phyloP scores from a whole-genome alignment of 2,888 invertebrate genomes.

The Glaucopsyche alexis region DNA sequence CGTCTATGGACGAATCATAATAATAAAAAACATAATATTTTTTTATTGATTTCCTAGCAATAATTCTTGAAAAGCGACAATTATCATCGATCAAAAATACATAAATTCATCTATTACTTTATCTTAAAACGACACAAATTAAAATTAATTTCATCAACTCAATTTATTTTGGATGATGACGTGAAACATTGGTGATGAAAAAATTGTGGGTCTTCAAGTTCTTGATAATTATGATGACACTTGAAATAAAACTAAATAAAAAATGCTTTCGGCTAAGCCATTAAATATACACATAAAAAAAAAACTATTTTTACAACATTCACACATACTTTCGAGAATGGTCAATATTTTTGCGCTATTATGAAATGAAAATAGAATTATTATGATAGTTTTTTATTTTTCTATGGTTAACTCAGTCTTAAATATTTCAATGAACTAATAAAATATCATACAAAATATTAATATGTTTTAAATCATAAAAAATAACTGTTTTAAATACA shows the following conservation, averaged over 20 bases:
- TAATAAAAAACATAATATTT: background rate
- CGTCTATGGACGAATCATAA: background rate
- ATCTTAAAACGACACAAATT: background rate
- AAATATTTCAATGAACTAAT: background rate
- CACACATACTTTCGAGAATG: no score
- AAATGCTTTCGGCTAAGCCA: no score
- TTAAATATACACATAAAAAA: no score
- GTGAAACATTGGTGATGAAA: no score
- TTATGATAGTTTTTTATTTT: background rate
- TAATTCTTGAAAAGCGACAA: background rate
- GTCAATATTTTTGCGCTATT: no score
- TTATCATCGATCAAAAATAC: background rate
- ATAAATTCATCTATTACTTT: background rate
- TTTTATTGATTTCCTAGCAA: background rate
- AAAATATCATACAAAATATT: background rate
- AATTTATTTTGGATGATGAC: no score
- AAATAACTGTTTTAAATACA: background rate
- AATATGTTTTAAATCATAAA: background rate
- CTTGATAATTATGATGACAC: no score
- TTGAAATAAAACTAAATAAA: no score
- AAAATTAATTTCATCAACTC: no score
- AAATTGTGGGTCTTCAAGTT: no score
- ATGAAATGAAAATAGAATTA: no score
- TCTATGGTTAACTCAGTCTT: background rate
- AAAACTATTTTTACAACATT: no score